Conservation (phyloP, 2,888 invertebrate genomes). For the Calameuta filiformis region DNA sequence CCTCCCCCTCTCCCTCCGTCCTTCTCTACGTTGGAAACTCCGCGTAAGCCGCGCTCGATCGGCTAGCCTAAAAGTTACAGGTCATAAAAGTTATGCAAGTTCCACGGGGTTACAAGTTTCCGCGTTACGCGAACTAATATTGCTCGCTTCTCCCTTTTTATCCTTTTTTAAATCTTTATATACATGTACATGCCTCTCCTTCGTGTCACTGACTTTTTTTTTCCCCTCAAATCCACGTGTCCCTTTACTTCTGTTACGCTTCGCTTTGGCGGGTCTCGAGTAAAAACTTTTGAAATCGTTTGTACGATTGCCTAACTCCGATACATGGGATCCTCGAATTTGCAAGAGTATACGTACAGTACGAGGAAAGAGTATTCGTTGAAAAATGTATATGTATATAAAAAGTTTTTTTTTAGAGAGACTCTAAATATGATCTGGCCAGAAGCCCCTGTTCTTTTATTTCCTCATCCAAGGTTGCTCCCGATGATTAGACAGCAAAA, state of each 20-base stretch:
- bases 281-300: conserved; percentile 22
- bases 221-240: not conserved
- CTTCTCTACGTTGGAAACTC: not conserved
- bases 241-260: not conserved
- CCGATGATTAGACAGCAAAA: not conserved
- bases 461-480: not conserved
- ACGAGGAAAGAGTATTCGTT: not conserved
- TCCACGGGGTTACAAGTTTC: conserved; percentile 26
- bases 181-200: not conserved
- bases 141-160: conserved; percentile 20
- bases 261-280: conserved; percentile 10
- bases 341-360: not conserved
- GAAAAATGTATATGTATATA: not conserved
- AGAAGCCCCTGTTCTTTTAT: not conserved
- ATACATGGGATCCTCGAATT: not conserved
- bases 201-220: conserved; percentile 3
- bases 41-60: conserved; percentile 2
- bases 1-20: conserved; percentile 13
- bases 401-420: no score
- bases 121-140: conserved; percentile 43
- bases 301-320: not conserved
- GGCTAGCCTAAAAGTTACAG: conserved; percentile 41
- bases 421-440: not conserved
- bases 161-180: not conserved
- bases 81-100: conserved; percentile 49